These are phyloP conservation scores for Coboldia fuscipes DNA, from an alignment of 1,140 invertebrate species.

Conservation along the genomic window DNA sequence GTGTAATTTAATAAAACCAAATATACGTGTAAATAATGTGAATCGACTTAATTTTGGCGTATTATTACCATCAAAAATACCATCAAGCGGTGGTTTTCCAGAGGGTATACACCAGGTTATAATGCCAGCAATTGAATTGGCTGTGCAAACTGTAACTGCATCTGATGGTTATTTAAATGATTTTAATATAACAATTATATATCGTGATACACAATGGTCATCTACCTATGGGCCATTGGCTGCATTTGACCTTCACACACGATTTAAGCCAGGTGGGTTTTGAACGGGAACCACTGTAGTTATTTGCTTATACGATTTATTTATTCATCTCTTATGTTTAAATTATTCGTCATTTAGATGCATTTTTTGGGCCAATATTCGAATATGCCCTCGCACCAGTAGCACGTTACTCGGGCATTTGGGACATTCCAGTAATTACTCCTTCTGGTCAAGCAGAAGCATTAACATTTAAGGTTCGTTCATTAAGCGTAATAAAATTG, in stretches of 20 bases:
- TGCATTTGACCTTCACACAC: conserved; percentile 56
- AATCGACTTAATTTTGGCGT: no score
- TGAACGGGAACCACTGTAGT: conserved; percentile 1
- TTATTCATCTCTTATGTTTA: conserved; percentile 5
- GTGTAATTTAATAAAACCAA: no score
- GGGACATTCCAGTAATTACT: conserved; percentile 72
- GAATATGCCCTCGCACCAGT: conserved; percentile 83
- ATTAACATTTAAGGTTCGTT: conserved; percentile 38
- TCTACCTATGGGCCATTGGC: conserved; percentile 53
- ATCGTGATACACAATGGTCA: conserved; percentile 57
- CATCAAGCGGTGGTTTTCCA: background rate
- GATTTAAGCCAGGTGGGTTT: conserved; percentile 37
- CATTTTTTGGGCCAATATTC: conserved; percentile 76
- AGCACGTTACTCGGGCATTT: conserved; percentile 64
- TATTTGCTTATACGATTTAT: conserved; percentile 4
- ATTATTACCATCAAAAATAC: background rate
- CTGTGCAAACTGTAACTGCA: conserved; percentile 36
- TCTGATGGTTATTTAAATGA: conserved; percentile 32
- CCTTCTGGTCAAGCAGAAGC: conserved; percentile 63
- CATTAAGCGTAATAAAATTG: conserved; percentile 10
- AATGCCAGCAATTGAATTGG: conserved; percentile 49
- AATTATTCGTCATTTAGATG: conserved; percentile 32
- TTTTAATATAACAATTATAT: conserved; percentile 41
- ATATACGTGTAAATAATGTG: no score
- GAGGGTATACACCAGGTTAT: conserved; percentile 15